Evolutionary conservation across 35 echinoderm and acorn worm genomes (phyloP).

Genomic region (Apostichopus californicus): DNA sequence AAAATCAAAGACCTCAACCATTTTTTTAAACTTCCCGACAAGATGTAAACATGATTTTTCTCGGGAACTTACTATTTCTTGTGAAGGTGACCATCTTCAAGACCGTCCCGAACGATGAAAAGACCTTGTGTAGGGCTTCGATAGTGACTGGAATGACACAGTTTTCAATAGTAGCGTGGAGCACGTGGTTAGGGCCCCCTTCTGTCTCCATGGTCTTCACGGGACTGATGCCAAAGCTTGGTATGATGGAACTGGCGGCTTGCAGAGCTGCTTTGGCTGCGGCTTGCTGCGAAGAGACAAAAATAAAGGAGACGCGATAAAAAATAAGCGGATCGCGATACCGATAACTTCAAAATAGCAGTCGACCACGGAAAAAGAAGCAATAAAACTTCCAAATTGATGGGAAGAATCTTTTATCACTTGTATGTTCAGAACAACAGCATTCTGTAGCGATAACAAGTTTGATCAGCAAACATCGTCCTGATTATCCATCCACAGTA

Average conservation of each 20-base stretch:
- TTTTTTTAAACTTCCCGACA: too few relatives aligned
- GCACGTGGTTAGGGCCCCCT: constrained; percentile 84
- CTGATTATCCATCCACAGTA: too few relatives aligned
- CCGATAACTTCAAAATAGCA: neutral
- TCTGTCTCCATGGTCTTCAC: constrained; percentile 72
- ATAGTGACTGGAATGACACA: constrained; percentile 89
- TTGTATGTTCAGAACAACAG: too few relatives aligned
- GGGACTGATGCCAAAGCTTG: constrained; percentile 27
- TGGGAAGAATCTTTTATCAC: too few relatives aligned
- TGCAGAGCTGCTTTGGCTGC: constrained; percentile 85
- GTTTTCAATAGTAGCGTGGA: constrained; percentile 86
- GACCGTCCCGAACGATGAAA: constrained; percentile 81
- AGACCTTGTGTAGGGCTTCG: constrained; percentile 89
- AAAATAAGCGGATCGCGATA: neutral
- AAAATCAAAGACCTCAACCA: too few relatives aligned
- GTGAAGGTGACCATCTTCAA: constrained; percentile 98
- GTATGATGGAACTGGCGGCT: constrained; percentile 74
- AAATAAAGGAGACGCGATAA: neutral
- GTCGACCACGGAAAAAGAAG: neutral
- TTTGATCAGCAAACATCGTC: too few relatives aligned
- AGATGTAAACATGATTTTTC: neutral
- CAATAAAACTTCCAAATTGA: too few relatives aligned
- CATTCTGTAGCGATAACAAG: too few relatives aligned
- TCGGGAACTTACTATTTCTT: constrained; percentile 79
- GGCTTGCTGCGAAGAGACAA: constrained; percentile 59